phyloP scores from a whole-genome alignment of 2,113 vertebrate species.

The Microtus pennsylvanicus region DNA sequence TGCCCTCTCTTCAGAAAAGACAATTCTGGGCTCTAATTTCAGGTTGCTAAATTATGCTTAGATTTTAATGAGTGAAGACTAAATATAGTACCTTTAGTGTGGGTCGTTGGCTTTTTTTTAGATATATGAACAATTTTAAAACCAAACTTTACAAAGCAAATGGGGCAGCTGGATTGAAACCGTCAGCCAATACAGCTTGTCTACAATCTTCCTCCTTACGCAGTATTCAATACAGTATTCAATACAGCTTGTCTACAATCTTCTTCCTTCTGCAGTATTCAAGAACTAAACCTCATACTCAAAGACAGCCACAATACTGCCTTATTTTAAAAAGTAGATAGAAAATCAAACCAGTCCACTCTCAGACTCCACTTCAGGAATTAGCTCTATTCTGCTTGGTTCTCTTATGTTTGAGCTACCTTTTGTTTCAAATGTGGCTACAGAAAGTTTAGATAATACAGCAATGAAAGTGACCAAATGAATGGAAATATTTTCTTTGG shows the following conservation, averaged over 20 bases:
- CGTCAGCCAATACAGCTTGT: neutral
- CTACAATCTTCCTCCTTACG: neutral
- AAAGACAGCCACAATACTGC: neutral
- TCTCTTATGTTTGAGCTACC: constrained; percentile 41
- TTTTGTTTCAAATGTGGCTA: constrained; percentile 70
- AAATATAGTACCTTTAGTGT: neutral
- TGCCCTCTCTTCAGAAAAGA: neutral
- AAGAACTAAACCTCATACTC: neutral
- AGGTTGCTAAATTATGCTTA: neutral
- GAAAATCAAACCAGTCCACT: neutral
- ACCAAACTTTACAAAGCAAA: neutral
- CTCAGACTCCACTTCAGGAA: constrained; percentile 39
- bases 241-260: too few relatives aligned
- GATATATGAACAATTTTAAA: constrained; percentile 9
- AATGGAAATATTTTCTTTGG: constrained; percentile 73
- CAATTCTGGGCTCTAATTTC: neutral
- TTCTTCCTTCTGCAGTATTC: neutral
- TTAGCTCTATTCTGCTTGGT: constrained; percentile 1
- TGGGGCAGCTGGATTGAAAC: neutral
- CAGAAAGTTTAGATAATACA: constrained; percentile 52
- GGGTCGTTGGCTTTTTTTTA: neutral
- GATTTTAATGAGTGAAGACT: neutral
- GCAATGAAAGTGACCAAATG: constrained; percentile 62
- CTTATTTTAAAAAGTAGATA: neutral
- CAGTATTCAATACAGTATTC: too few relatives aligned